phyloP scores from a whole-genome alignment of 2,888 invertebrate genomes.

The Drosophila nigricruria region DNA sequence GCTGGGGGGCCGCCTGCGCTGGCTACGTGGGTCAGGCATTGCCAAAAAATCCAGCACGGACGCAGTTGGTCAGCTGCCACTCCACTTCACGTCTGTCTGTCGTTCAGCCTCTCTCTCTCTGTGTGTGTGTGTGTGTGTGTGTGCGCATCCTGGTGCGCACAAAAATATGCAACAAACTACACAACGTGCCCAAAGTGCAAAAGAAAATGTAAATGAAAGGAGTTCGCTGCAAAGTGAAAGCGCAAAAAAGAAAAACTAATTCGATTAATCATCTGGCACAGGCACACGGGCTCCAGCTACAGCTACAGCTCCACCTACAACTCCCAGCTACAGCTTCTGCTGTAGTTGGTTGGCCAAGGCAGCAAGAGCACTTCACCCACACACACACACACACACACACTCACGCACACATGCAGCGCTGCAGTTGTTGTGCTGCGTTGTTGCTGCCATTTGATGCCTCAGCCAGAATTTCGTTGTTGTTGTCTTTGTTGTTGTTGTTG shows the following conservation, averaged over 20 bases:
- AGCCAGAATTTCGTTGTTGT: slow-evolving; percentile 2
- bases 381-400: slow-evolving; percentile 27
- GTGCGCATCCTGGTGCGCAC: slow-evolving; percentile 55
- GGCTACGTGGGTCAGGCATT: slow-evolving; percentile 46
- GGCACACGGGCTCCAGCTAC: slow-evolving; percentile 21
- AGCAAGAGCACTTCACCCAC: slow-evolving; percentile 32
- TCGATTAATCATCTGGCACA: slow-evolving; percentile 76
- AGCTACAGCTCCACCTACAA: neutral
- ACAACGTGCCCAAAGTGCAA: slow-evolving; percentile 62
- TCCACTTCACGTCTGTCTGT: slow-evolving; percentile 48
- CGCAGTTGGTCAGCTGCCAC: slow-evolving; percentile 77
- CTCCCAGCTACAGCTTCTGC: slow-evolving; percentile 23
- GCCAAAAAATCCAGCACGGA: slow-evolving; percentile 69
- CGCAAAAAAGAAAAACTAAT: slow-evolving; percentile 72
- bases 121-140: slow-evolving; percentile 26
- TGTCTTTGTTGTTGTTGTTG: slow-evolving; percentile 29
- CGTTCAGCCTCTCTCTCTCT: neutral
- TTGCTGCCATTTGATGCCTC: slow-evolving; percentile 50
- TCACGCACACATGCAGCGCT: slow-evolving; percentile 41
- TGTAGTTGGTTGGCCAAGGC: slow-evolving; percentile 62
- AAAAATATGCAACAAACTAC: slow-evolving; percentile 75
- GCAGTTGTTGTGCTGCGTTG: slow-evolving; percentile 46
- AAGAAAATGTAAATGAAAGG: slow-evolving; percentile 80
- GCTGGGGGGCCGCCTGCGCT: neutral
- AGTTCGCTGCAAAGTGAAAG: slow-evolving; percentile 61